Conservation (phyloP, 2,888 invertebrate genomes). For the Homarus gammarus region DNA sequence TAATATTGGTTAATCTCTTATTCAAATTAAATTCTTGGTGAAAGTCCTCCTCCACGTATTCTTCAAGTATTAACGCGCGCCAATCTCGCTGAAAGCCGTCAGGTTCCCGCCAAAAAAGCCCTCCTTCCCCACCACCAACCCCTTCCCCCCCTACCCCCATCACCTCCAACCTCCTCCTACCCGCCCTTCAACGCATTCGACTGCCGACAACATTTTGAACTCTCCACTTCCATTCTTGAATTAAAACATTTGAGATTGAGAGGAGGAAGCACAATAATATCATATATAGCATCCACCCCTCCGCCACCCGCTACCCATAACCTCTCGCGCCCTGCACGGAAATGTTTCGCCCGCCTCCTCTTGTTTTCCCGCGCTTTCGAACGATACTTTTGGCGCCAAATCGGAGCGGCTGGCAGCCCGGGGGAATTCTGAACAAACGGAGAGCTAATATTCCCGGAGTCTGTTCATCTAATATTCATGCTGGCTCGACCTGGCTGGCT, state of each 20-base stretch:
- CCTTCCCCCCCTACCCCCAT: neutral
- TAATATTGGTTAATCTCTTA: constrained; percentile 44
- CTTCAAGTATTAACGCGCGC: constrained; percentile 34
- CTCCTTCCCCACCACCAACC: neutral
- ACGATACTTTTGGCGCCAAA: constrained; percentile 50
- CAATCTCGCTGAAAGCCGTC: constrained; percentile 39
- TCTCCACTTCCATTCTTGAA: constrained; percentile 48
- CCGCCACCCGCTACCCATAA: neutral
- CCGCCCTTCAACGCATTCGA: constrained; percentile 22
- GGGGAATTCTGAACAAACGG: constrained; percentile 51
- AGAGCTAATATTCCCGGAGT: constrained; percentile 45
- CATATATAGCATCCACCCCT: constrained; percentile 47
- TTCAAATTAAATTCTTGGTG: constrained; percentile 46
- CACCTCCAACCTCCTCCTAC: neutral
- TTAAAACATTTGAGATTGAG: constrained; percentile 51
- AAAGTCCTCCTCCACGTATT: constrained; percentile 29
- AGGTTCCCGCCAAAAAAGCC: constrained; percentile 31
- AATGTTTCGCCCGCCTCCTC: constrained; percentile 44
- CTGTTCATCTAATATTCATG: constrained; percentile 53
- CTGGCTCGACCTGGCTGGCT: constrained; percentile 39
- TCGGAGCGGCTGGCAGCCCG: constrained; percentile 33
- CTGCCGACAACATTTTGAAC: constrained; percentile 29
- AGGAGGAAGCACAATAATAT: constrained; percentile 51
- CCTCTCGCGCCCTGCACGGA: constrained; percentile 17
- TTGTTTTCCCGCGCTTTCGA: constrained; percentile 25